Base-by-base conservation (phyloP, 2,113 vertebrate species). In the Ptychochromis oligacanthus region DNA sequence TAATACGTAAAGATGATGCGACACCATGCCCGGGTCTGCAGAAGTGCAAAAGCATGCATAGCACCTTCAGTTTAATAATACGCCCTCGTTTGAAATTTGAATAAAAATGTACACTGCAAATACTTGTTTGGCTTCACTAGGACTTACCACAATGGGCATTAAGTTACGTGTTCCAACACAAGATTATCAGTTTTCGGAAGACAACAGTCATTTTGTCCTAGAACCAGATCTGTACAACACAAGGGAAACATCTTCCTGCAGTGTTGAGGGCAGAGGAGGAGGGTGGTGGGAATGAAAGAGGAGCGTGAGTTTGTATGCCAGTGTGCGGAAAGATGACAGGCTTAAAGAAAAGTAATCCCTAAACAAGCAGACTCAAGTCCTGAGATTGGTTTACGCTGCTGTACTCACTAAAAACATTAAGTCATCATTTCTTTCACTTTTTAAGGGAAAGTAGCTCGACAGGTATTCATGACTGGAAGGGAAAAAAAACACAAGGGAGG, bases 401-500 rank as follows among this genome's bases (percentile, higher is more conserved):
- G 64, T 84, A 77, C 75, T 79, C 18, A 8, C 79, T 56, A 70
- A 86, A 72, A 92, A 85, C 55, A 89, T 89, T n/a, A 85, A 81
- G 75, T 88, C 87, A 92, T 91, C 82, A 59, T 76, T 88, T 88
- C 60, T 84, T 84, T 87, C 56, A 60, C 56, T 74, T 86, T 81
- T 52, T 18, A 36, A 83, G 38, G 24, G 49, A 84, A 88, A 65
- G 40, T 28, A n/a, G 75, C 67, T 84, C 55, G 17, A 28, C 54
- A 70, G 62, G 77, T 65, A 83, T 86, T 79, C 64, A 52, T 55
- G 36, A 46, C 38, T 49, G 60, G 67, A 75, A 70, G 64, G 40
- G 18, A 20, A 14, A 2, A 7, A 49, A 36, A 77, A 80, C 57
- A 81, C 60, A 65, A 58, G 24, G 74, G 55, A 58, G 79, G 80